These are phyloP conservation scores for Fabriciana adippe DNA, from an alignment of 2,888 invertebrate species.

Conservation along the genomic window DNA sequence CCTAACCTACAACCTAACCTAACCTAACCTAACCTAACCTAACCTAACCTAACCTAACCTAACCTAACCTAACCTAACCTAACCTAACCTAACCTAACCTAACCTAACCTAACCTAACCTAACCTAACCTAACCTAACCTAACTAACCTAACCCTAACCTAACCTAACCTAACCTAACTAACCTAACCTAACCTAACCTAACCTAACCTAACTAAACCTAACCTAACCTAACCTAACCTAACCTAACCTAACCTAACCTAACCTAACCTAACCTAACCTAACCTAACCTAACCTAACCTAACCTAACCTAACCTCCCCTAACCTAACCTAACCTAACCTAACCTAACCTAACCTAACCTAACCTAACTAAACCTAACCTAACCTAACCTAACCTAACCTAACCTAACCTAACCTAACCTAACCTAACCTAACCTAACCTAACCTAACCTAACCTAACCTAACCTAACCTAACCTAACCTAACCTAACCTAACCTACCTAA, in stretches of 20 bases:
- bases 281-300: conserved; percentile 44
- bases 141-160: conserved; percentile 38
- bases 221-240: conserved; percentile 39
- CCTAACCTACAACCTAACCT: conserved; percentile 36
- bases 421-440: conserved; percentile 44
- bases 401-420: conserved; percentile 45
- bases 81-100: conserved; percentile 41
- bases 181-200: too few species aligned
- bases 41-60: conserved; percentile 39
- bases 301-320: conserved; percentile 40
- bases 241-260: conserved; percentile 40
- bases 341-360: conserved; percentile 45
- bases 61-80: conserved; percentile 42
- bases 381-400: conserved; percentile 46
- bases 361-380: conserved; percentile 46
- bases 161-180: conserved; percentile 34
- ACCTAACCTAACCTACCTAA: too few species aligned
- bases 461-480: conserved; percentile 45
- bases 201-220: too few species aligned
- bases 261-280: conserved; percentile 38
- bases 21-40: conserved; percentile 40
- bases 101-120: conserved; percentile 37
- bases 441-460: conserved; percentile 45
- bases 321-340: conserved; percentile 37
- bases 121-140: too few species aligned